Evolutionary conservation across 2,888 invertebrate genomes (phyloP), one percentile per base, ranked within the genome.

Genomic region (Macaria liturata): DNA sequence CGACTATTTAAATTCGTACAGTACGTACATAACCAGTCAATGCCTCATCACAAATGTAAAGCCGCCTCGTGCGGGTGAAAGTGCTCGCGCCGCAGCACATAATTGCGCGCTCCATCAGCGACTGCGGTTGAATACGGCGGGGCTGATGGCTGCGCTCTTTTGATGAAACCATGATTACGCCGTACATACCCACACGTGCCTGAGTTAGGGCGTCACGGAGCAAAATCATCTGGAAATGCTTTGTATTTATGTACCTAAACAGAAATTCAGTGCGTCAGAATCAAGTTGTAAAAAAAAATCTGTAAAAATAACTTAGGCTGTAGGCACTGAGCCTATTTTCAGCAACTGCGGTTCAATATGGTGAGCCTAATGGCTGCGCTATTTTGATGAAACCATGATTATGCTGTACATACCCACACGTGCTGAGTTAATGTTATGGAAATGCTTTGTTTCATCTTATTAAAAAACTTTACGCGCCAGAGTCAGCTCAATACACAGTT

Each of bases 321-420:
- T n/a, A n/a, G n/a, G n/a, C n/a, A n/a, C n/a, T n/a, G n/a, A n/a
- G n/a, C n/a, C n/a, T n/a, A 20, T 20, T 20, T 20, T 86, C 83
- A 86, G 69, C 75, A 74, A 68, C 72, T 71, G 67, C 66, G 78
- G 78, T 77, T 86, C 85, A 87, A 86, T 86, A 78, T 76, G 70
- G 70, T 74, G 77, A 80, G 81, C 83, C 73, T 83, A 85, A 85
- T 83, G 83, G 80, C 72, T 78, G 78, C 81, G 83, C 83, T 81
- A 84, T 88, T 88, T 88, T 87, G 86, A 87, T 86, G 85, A 84
- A 84, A 85, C 88, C 86, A 82, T 87, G 87, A 88, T 88, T n/a
- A n/a, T n/a, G n/a, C n/a, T n/a, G n/a, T n/a, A n/a, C n/a, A n/a
- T n/a, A n/a, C n/a, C n/a, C n/a, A n/a, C n/a, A n/a, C n/a, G n/a